phyloP scores from a whole-genome alignment of 1,140 invertebrate species.

The Drosophila melanogaster region DNA sequence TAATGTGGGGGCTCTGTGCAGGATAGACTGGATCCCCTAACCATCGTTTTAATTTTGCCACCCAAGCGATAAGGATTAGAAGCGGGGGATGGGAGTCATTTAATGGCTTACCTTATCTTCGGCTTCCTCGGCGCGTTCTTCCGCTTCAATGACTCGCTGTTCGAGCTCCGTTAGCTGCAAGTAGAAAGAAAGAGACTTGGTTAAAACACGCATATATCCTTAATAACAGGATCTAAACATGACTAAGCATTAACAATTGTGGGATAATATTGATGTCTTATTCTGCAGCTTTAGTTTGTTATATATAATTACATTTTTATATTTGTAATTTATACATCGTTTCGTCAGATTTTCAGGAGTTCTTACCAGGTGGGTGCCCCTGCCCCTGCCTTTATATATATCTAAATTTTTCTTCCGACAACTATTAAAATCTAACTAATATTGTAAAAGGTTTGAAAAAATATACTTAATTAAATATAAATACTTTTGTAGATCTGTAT shows the following conservation, averaged over 20 bases:
- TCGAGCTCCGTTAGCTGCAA: constrained; percentile 96
- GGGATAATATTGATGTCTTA: background rate
- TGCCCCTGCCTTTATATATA: no score
- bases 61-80: constrained; percentile 1
- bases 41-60: constrained; percentile 49
- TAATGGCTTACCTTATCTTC: constrained; percentile 93
- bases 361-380: no score
- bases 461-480: no score
- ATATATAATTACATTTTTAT: background rate
- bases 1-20: constrained; percentile 47
- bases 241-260: constrained; percentile 1
- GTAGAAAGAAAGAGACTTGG: constrained; percentile 2
- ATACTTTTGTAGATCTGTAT: no score
- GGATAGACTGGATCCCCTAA: constrained; percentile 11
- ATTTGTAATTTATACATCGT: no score
- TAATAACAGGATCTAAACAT: background rate
- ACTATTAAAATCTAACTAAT: no score
- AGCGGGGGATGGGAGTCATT: constrained; percentile 31
- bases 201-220: constrained; percentile 4
- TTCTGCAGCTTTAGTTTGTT: no score
- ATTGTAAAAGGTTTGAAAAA: no score
- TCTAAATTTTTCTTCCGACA: no score
- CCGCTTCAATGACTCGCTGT: constrained; percentile 94
- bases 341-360: no score
- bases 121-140: constrained; percentile 94